Evolutionary conservation across 1,140 invertebrate genomes (phyloP), one percentile per base, ranked within the genome.

Genomic region (Scaptomyza pallida): DNA sequence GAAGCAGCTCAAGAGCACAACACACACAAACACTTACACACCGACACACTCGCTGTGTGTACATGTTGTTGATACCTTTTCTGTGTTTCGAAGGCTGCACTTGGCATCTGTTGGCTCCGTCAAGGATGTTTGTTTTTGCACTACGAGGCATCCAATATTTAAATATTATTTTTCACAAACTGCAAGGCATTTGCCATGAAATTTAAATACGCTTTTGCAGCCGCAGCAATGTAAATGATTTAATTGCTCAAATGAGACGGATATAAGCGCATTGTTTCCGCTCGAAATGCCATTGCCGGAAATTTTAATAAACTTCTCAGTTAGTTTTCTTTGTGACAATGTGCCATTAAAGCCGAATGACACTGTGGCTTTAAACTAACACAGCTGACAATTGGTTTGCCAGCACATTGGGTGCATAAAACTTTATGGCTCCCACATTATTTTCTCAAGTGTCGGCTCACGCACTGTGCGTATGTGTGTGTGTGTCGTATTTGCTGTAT

Each of bases 241-340:
- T 78, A 86, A 88, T 88, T 86, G 74, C 41, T 88, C 61, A 75
- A 88, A 72, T 72, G 33, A 54, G 57, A 41, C 44, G 69, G 47
- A 71, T 62, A 40, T 44, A 51, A 77, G 33, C 21, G 30, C 57
- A 48, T 64, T 67, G 26, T 41, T 55, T 59, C 33, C 59, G 35
- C 57, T 59, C 8, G n/a, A 67, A 63, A 48, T 43, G 33, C 23
- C 30, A 48, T 54, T 64, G 30, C 15, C 55, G 37, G 45, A 65
- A 47, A 70, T 59, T 82, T 65, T 48, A 59, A 74, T 57, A 63
- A 60, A 17, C 33, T 43, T 4, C 37, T 3, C 21, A 64, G 12
- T 23, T 59, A 33, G 21, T 61, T n/a, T 37, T 37, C 12, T n/a
- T 37, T 44, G 44, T 45, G 57, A 5, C 43, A 52, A 54, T 41